Conservation (phyloP, 1,140 invertebrate genomes). For the Ptiloglossa arizonensis region DNA sequence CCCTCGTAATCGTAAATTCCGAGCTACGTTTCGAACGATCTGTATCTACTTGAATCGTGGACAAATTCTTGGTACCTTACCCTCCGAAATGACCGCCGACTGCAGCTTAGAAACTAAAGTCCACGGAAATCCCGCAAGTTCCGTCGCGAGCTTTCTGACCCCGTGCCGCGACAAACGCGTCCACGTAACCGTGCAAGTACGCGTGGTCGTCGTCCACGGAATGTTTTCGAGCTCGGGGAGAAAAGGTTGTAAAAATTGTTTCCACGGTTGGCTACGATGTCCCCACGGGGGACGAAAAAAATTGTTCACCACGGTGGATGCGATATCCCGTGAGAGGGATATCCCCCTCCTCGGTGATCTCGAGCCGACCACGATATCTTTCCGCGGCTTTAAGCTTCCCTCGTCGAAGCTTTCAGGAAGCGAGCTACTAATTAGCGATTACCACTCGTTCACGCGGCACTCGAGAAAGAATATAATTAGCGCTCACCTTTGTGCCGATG, state of each 20-base stretch:
- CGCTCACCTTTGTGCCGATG: conserved; percentile 68
- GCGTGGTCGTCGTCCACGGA: neutral
- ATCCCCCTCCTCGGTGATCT: too few species aligned
- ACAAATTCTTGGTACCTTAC: too few species aligned
- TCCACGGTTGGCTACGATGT: neutral
- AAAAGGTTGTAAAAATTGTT: neutral
- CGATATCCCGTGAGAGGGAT: too few species aligned
- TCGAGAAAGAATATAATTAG: conserved; percentile 73
- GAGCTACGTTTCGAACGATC: too few species aligned
- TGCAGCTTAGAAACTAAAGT: neutral
- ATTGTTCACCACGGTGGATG: too few species aligned
- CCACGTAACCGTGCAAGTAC: neutral
- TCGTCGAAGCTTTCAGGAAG: conserved; percentile 58
- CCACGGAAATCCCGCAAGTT: conserved; percentile 44
- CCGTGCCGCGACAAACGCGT: conserved; percentile 1
- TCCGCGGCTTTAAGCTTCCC: conserved; percentile 23
- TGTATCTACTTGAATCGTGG: too few species aligned
- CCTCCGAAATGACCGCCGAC: neutral
- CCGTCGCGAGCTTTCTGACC: neutral
- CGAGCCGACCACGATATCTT: conserved; percentile 10
- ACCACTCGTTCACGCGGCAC: conserved; percentile 65
- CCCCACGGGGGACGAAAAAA: neutral
- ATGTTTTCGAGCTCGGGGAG: neutral
- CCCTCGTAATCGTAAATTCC: too few species aligned
- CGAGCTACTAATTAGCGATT: conserved; percentile 72